phyloP scores from a whole-genome alignment of 2,797 vertebrate species.

The Lophius americanus region DNA sequence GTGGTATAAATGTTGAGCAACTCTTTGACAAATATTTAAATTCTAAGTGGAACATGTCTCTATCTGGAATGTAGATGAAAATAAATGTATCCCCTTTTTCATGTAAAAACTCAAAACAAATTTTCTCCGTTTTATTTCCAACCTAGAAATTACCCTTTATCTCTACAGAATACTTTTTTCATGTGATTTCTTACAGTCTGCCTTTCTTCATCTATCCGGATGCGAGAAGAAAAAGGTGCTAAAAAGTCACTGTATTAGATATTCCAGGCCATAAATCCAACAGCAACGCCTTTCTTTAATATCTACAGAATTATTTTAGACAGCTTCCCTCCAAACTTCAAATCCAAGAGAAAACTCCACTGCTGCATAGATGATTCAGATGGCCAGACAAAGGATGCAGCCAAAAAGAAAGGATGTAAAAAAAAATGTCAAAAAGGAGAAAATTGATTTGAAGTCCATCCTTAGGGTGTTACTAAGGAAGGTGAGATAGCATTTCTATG shows the following conservation, averaged over 20 bases:
- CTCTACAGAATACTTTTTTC: not conserved
- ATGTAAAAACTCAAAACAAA: slow-evolving; percentile 13
- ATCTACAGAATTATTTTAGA: slow-evolving; percentile 45
- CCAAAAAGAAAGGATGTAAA: slow-evolving; percentile 45
- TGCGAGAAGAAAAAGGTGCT: slow-evolving; percentile 15
- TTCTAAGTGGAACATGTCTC: not conserved
- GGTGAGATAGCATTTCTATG: slow-evolving; percentile 29
- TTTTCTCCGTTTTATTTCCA: slow-evolving; percentile 16
- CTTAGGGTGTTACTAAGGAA: slow-evolving; percentile 40
- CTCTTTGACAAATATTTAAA: slow-evolving; percentile 12
- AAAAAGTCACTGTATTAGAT: slow-evolving; percentile 48
- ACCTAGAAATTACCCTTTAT: slow-evolving; percentile 2
- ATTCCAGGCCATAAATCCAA: slow-evolving; percentile 46
- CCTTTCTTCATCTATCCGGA: slow-evolving; percentile 13
- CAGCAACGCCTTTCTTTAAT: slow-evolving; percentile 20
- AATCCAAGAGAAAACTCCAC: slow-evolving; percentile 53
- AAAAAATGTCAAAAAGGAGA: slow-evolving; percentile 35
- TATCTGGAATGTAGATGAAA: slow-evolving; percentile 29
- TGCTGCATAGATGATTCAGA: slow-evolving; percentile 47
- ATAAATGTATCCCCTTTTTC: slow-evolving; percentile 19
- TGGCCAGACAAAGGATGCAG: slow-evolving; percentile 44
- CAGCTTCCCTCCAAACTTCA: slow-evolving; percentile 45
- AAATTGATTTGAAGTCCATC: slow-evolving; percentile 59
- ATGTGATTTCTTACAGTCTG: slow-evolving; percentile 19
- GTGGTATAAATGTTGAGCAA: slow-evolving; percentile 2